These are phyloP conservation scores for Archaeoteleia sp. DNA, from an alignment of 2,888 invertebrate species.

Conservation along the genomic window DNA sequence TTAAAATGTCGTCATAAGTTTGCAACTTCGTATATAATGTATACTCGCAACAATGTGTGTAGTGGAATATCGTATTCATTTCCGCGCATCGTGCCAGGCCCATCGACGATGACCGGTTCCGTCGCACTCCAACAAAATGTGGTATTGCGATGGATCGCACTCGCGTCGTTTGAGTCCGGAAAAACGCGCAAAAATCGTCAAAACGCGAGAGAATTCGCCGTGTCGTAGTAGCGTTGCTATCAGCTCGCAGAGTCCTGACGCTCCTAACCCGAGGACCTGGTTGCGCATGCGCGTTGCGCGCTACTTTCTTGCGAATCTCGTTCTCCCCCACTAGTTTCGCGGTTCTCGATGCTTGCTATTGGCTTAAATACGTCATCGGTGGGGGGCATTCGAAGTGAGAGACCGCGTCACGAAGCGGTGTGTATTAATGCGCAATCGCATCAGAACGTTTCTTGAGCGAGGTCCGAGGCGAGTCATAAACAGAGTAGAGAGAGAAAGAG, in stretches of 20 bases:
- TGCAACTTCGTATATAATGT: too few relatives aligned
- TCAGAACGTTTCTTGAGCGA: constrained; percentile 68
- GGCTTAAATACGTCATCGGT: constrained; percentile 47
- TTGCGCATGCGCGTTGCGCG: constrained; percentile 31
- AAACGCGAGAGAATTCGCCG: too few relatives aligned
- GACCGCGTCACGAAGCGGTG: constrained; percentile 63
- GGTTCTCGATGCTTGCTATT: constrained; percentile 53
- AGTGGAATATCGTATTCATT: too few relatives aligned
- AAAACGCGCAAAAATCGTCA: background rate
- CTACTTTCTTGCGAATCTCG: constrained; percentile 36
- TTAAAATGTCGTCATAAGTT: too few relatives aligned
- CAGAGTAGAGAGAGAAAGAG: constrained; percentile 65
- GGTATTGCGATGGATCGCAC: too few relatives aligned
- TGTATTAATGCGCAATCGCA: constrained; percentile 73
- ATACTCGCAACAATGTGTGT: too few relatives aligned
- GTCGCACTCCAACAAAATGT: too few relatives aligned
- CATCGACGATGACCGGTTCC: too few relatives aligned
- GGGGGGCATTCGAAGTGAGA: constrained; percentile 47
- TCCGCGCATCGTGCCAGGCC: too few relatives aligned
- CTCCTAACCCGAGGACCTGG: background rate
- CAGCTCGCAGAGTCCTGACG: background rate
- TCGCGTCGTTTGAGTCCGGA: background rate
- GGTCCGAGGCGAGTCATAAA: constrained; percentile 68
- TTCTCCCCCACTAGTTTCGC: constrained; percentile 13
- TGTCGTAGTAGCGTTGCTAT: too few relatives aligned